Evolutionary conservation across 2,797 vertebrate genomes (phyloP).

Genomic region (Mormyrops boulengeri): DNA sequence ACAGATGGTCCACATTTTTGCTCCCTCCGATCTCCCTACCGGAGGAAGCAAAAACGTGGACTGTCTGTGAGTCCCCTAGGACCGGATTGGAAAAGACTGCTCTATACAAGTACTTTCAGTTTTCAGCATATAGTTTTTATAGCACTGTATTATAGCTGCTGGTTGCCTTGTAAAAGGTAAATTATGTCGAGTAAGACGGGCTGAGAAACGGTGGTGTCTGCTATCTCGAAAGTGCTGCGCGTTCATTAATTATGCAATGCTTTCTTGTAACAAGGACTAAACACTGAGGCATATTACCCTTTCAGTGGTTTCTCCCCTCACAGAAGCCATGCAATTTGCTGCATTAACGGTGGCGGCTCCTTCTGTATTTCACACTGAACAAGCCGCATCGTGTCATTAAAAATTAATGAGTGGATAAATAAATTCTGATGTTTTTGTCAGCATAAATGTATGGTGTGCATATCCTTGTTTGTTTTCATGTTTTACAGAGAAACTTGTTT

Average conservation of each 20-base stretch:
- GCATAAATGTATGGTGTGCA: background rate
- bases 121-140: background rate
- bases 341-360: background rate
- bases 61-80: background rate
- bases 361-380: background rate
- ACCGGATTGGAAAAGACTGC: background rate
- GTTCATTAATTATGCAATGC: conserved; percentile 12
- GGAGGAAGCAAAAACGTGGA: background rate
- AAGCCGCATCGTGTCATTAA: background rate
- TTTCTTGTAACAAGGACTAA: background rate
- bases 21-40: background rate
- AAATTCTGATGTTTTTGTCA: background rate
- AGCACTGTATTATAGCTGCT: background rate
- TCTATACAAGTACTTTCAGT: background rate
- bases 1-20: background rate
- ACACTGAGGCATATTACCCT: background rate
- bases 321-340: background rate
- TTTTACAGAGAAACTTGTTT: background rate
- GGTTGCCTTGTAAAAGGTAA: conserved; percentile 1
- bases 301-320: background rate
- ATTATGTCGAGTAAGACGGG: background rate
- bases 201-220: background rate
- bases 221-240: background rate
- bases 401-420: background rate
- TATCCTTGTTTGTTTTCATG: background rate